Percentiles rank a stretch among this genome's conserved stretches.
Evolutionary conservation across 2,113 vertebrate species (phyloP).

Genomic region (Nematolebias whitei): DNA sequence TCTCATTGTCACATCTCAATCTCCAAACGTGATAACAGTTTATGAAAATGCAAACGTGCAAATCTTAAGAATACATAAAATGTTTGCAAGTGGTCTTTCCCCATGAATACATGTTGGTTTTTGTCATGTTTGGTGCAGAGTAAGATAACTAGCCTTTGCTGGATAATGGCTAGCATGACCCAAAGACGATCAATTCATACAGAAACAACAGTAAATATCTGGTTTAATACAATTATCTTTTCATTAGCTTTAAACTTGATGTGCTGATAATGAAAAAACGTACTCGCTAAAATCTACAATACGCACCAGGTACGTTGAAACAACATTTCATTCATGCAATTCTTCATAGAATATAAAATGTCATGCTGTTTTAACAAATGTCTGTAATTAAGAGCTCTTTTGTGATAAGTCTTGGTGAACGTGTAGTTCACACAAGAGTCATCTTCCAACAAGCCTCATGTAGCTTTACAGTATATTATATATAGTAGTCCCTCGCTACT

Average conservation of each 20-base stretch:
- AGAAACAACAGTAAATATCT: no score
- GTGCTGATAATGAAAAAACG: no score
- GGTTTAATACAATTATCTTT: no score
- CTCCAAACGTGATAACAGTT: no score
- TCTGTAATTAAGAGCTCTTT: conserved; percentile 2
- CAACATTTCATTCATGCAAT: background rate
- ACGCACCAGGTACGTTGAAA: background rate
- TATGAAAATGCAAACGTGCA: no score
- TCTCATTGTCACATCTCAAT: no score
- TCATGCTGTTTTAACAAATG: conserved; percentile 1
- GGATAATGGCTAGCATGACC: conserved; percentile 73
- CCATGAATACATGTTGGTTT: conserved; percentile 49
- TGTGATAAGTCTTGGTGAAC: background rate
- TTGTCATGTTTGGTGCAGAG: conserved; percentile 64
- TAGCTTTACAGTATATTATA: conserved; percentile 20
- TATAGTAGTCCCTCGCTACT: background rate
- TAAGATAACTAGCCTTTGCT: conserved; percentile 67
- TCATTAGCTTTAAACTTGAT: background rate
- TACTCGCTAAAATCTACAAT: background rate
- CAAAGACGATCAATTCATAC: conserved; percentile 73
- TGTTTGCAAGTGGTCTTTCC: conserved; percentile 8
- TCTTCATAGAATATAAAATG: background rate
- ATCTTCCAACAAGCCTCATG: background rate
- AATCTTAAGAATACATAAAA: conserved; percentile 12
- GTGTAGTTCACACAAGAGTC: background rate